Base-by-base conservation (phyloP, 2,797 vertebrate species). In the Steatocranus sp. region DNA sequence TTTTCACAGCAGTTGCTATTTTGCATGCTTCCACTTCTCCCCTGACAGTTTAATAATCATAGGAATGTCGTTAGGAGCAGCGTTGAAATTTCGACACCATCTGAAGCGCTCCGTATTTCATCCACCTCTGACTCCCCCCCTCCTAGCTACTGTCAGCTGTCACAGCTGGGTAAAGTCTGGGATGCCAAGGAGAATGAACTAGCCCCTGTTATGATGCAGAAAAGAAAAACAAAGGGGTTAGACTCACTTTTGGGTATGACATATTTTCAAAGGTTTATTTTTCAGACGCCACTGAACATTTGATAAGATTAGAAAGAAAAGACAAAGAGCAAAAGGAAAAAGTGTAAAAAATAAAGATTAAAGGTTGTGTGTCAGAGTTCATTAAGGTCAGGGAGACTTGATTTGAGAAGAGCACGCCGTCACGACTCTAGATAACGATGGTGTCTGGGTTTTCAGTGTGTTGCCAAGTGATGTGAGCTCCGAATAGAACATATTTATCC, bases 1-100 rank as follows among this genome's bases (percentile, higher is more conserved):
- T 87, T 94, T 91, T 88, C 90, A 84, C 43, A 51, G 79, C 94
- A 83, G 93, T 90, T 92, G 94, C 86, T 88, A 10, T 88, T 89
- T 83, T 30, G 81, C 76, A 4, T 63, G 48, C 18, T 14, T 11
- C 54, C 41, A 38, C 36, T 11, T 41, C 68, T 88, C 76, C 66
- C 83, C 51, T 78, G 83, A 78, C 76, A 87, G 85, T 92, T 87
- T 80, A 91, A 94, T 89, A 79, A 90, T 84, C 6, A 38, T 2
- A 20, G 78, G 85, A 93, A 93, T 86, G 84, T 89, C 84, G 86
- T 91, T 87, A 91, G 88, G 58, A 58, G 83, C 50, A 63, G 84
- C 38, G 63, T 63, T 68, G 90, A 86, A 81, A 88, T 91, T 53
- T 91, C 78, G 38, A 85, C 88, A 81, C 90, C 88, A 84, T 92